These are phyloP conservation scores for Morpho helenor DNA, from an alignment of 2,888 invertebrate genomes.

Conservation along the genomic window DNA sequence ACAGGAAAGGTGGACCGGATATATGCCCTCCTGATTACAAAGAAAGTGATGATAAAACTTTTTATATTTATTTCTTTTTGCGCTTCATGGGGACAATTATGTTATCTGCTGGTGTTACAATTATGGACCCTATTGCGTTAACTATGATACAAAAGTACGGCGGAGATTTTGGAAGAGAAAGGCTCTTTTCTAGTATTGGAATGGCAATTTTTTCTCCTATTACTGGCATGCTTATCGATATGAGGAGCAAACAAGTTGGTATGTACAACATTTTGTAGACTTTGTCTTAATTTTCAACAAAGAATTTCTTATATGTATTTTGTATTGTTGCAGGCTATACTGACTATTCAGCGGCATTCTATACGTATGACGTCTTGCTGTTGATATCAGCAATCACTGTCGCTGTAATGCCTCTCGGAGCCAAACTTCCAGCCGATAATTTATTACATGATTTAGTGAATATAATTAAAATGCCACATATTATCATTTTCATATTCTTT, in stretches of 20 bases:
- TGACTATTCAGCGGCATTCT: conserved; percentile 93
- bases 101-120: conserved; percentile 90
- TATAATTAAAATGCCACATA: conserved; percentile 87
- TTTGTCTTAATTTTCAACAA: conserved; percentile 68
- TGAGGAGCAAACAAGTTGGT: conserved; percentile 80
- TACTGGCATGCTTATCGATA: conserved; percentile 88
- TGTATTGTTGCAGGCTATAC: conserved; percentile 82
- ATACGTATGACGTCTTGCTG: conserved; percentile 86
- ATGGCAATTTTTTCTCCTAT: conserved; percentile 91
- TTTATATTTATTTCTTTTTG: conserved; percentile 90
- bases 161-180: conserved; percentile 89
- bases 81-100: conserved; percentile 90
- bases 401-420: conserved; percentile 87
- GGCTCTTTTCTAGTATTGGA: conserved; percentile 88
- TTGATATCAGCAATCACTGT: conserved; percentile 86
- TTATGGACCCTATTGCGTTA: conserved; percentile 93
- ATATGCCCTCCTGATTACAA: conserved; percentile 89
- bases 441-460: conserved; percentile 86
- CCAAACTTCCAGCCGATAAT: conserved; percentile 88
- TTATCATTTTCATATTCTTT: conserved; percentile 89
- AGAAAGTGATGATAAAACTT: conserved; percentile 87
- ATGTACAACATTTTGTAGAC: conserved; percentile 53
- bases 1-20: conserved; percentile 85
- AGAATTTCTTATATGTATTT: conserved; percentile 46
- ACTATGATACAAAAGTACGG: conserved; percentile 91